Evolutionary conservation across 2,797 vertebrate genomes (phyloP), one percentile per base, ranked within the genome.

Genomic region (Channa striata): DNA sequence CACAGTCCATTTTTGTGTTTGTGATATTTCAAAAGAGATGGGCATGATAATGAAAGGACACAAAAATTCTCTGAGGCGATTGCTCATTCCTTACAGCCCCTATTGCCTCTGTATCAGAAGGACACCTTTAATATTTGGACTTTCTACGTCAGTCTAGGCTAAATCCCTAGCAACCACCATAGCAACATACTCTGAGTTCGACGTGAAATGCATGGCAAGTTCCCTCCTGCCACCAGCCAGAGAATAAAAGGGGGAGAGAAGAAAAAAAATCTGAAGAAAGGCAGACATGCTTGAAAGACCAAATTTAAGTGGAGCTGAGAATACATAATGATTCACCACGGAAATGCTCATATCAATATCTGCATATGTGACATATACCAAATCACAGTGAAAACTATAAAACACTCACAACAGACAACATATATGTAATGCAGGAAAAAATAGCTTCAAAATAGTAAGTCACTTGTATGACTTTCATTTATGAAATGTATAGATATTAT

Each of bases 91-190:
- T 72, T 68, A 81, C 87, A 74, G 84, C 90, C 91, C 91, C 87
- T 80, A 90, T 78, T 88, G 86, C 85, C 82, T 90, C 84, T 82
- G 86, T 89, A 82, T 91, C 90, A 93, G 90, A 94, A 93, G 92
- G 92, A 93, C 93, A 94, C 92, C 93, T 95, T 94, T 94, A 95
- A 94, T 95, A 95, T 95, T 94, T 93, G 80, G 93, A 93, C 89
- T 91, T 92, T 92, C 89, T 84, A 90, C 89, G 84, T 94, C 94
- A 95, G 91, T 94, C 90, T 78, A 58, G 84, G 80, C 91, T 94
- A 94, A 95, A 94, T 94, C 94, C 93, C 90, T 94, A 94, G 94
- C 94, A 95, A 95, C 93, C 94, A 93, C 91, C 94, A 90, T 95
- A 93, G 93, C 94, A 95, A 95, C 94, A 91, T 93, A 90, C 86